Base-by-base conservation (phyloP, 2,113 vertebrate species). In the Clupea harengus region DNA sequence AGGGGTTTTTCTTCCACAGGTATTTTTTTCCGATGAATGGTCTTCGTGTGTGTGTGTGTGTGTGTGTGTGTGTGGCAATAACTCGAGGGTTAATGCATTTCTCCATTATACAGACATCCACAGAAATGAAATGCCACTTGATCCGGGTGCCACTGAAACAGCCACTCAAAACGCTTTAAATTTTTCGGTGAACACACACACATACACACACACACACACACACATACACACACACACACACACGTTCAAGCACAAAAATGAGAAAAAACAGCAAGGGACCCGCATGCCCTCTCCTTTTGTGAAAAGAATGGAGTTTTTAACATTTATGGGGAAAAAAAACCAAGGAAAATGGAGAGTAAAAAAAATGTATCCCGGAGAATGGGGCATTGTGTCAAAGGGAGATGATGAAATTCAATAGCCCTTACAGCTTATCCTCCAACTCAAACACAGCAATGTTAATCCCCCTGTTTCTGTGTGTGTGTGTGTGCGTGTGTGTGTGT, bases 381-480 rank as follows among this genome's bases (percentile, higher is more conserved):
- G 95, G 95, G 95, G 94, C 95, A 96, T 97, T 97, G 95, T 97
- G 96, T 95, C 93, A 89, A 94, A 92, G 95, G 93, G 94, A 95
- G 94, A 94, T 94, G 96, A 96, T 96, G 96, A 97, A 96, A 97
- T 96, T 96, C 94, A 96, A 96, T 95, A 96, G 96, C 94, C 96
- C 95, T 94, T 92, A 92, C 95, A 93, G 93, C 95, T 95, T 96
- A 96, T 96, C 96, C 25, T 96, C 94, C 95, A 92, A 94, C 94
- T 96, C 95, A 95, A 96, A 94, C 94, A 96, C 95, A 96, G 95
- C 96, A 96, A 96, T 96, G 95, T 96, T 96, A 97, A 97, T 96
- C 96, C 96, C 93, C 95, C 93, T 92, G 91, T 95, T 28, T 78
- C 67, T 75, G 13, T 84, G 28, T 93, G 95, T 96, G 96, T 96